Percentiles rank a stretch among this genome's conserved stretches.
phyloP scores from a whole-genome alignment of 2,888 invertebrate genomes.

The Calameuta pallipes region DNA sequence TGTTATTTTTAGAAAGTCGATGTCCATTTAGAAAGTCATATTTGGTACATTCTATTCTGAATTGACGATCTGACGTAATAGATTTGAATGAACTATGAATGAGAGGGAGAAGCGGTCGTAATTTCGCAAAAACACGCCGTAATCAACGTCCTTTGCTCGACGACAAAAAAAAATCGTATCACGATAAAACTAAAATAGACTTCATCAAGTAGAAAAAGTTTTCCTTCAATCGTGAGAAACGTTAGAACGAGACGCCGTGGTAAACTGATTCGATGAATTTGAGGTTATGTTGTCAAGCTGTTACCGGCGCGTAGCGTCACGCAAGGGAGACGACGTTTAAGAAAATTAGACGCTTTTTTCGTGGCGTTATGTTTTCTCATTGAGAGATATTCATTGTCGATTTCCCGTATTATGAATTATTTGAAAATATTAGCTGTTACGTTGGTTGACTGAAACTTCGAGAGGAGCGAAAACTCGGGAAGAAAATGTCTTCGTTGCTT shows the following conservation, averaged over 20 bases:
- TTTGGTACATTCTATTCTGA: background rate
- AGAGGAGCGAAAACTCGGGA: background rate
- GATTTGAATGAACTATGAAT: background rate
- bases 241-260: background rate
- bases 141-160: background rate
- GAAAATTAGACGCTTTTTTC: background rate
- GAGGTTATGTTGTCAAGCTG: background rate
- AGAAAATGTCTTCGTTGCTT: background rate
- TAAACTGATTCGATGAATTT: background rate
- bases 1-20: background rate
- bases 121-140: background rate
- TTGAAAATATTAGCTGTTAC: no score
- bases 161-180: background rate
- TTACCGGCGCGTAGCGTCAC: background rate
- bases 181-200: background rate
- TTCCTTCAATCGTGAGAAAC: background rate
- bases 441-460: background rate
- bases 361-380: background rate
- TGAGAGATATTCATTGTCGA: background rate
- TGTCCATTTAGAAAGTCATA: background rate
- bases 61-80: background rate
- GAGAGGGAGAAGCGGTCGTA: background rate
- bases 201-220: background rate
- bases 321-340: background rate
- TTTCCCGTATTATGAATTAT: background rate